Base-by-base conservation (phyloP, 2,113 vertebrate species). In the Siniperca chuatsi region DNA sequence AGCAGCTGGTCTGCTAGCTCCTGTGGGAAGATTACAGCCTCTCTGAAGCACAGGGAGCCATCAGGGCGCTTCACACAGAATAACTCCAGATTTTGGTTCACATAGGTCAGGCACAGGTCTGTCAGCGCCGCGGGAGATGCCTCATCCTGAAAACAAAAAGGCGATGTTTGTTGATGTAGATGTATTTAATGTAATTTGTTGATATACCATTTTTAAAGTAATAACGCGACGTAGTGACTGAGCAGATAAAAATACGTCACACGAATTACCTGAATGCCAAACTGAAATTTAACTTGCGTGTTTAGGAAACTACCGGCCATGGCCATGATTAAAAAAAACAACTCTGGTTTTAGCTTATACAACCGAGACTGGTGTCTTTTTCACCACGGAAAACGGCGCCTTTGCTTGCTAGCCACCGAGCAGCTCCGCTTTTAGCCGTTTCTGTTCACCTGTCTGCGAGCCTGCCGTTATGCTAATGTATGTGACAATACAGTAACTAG, bases 1-100 rank as follows among this genome's bases (percentile, higher is more conserved):
- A 99, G 96, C 87, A 99, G 95, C 83, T 98, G 97, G 82, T 99
- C 98, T 12, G 98, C 98, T 50, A 99, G 96, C 92, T 99, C 98
- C 92, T 99, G 98, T 25, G 98, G 98, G 92, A 99, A 99, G 78
- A 98, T 96, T 6, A 98, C 96, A 23, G 97, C 97, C 92, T 99
- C 98, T 78, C 98, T 97, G 84, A 99, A 96, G 90, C 97, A 96
- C 23, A 98, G 81, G 0, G 98, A 99, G 48, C 98, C 98, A 93
- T 99, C 98, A 12, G 97, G 96, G 33, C 96, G 96, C 88, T 97
- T 98, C 83, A 96, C 96, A 87, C 98, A 99, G 92, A 99, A 98
- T 82, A 96, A 96, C 90, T 99, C 97, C 66, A 99, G 96, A 79
- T 97, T 97, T 50, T 96, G 96, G 90, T 97, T 99, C 90, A 99